phyloP scores from a whole-genome alignment of 2,113 vertebrate species.

The Aegithalos caudatus region DNA sequence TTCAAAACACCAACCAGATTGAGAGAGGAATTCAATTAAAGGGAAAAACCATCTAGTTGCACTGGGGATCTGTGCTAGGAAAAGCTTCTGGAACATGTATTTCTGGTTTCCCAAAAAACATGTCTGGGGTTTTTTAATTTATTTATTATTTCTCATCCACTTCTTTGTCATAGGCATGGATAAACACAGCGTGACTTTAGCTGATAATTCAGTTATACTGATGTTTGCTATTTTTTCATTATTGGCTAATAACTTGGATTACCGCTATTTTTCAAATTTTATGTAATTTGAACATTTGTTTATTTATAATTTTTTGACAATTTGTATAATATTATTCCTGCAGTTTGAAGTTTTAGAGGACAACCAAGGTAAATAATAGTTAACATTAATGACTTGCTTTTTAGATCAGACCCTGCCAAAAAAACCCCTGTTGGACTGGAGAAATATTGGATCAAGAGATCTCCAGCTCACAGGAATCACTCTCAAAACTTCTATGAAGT shows the following conservation, averaged over 20 bases:
- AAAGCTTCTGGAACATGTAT: not conserved
- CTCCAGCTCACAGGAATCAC: not conserved
- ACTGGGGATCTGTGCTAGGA: not conserved
- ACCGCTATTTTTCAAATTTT: not conserved
- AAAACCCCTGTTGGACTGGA: not conserved
- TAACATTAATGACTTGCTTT: not conserved
- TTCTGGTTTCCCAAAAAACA: not conserved
- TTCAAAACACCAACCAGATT: constrained; percentile 43
- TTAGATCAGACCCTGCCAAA: not conserved
- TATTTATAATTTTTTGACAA: not conserved
- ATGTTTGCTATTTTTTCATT: not conserved
- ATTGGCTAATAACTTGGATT: not conserved
- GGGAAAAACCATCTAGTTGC: not conserved
- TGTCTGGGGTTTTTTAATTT: not conserved
- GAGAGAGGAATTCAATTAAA: constrained; percentile 43
- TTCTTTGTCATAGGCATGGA: not conserved
- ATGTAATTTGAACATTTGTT: not conserved
- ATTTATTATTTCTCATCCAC: not conserved
- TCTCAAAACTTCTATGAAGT: not conserved
- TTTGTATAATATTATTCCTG: not conserved
- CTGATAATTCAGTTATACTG: not conserved
- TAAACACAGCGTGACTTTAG: not conserved
- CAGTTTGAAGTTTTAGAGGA: not conserved
- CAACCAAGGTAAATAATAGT: not conserved
- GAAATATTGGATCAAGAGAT: not conserved